phyloP scores from a whole-genome alignment of 2,888 invertebrate genomes.

The Phaonia tiefii region DNA sequence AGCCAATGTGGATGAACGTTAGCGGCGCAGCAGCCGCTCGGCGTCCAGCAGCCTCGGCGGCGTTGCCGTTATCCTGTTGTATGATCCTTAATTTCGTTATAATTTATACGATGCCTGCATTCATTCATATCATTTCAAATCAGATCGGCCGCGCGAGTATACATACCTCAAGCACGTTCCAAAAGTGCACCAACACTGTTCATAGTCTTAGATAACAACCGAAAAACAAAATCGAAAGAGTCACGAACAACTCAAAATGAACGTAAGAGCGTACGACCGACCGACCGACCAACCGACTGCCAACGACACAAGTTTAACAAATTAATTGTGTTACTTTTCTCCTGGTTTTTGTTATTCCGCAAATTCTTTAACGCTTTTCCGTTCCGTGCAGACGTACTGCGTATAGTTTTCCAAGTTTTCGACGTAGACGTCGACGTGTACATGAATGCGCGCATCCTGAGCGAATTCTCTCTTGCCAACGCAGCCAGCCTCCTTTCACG shows the following conservation, averaged over 20 bases:
- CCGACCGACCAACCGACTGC: neutral
- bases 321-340: conserved; percentile 60
- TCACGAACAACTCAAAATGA: neutral
- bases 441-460: conserved; percentile 20
- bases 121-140: conserved; percentile 81
- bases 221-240: neutral
- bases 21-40: conserved; percentile 36
- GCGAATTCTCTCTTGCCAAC: neutral
- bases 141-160: conserved; percentile 79
- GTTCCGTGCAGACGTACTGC: neutral
- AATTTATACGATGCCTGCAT: conserved; percentile 79
- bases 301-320: conserved; percentile 45
- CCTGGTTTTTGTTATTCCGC: conserved; percentile 46
- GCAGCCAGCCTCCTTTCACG: conserved; percentile 48
- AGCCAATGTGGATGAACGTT: conserved; percentile 24
- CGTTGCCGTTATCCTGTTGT: conserved; percentile 58
- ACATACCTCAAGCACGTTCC: conserved; percentile 71
- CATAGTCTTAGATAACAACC: neutral
- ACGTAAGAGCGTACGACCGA: conserved; percentile 16
- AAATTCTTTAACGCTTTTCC: conserved; percentile 5
- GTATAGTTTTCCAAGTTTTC: neutral
- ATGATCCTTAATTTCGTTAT: conserved; percentile 81
- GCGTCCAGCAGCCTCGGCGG: conserved; percentile 7
- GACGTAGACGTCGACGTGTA: conserved; percentile 34
- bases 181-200: conserved; percentile 38